phyloP scores from a whole-genome alignment of 2,888 invertebrate species.

The Busseola fusca region DNA sequence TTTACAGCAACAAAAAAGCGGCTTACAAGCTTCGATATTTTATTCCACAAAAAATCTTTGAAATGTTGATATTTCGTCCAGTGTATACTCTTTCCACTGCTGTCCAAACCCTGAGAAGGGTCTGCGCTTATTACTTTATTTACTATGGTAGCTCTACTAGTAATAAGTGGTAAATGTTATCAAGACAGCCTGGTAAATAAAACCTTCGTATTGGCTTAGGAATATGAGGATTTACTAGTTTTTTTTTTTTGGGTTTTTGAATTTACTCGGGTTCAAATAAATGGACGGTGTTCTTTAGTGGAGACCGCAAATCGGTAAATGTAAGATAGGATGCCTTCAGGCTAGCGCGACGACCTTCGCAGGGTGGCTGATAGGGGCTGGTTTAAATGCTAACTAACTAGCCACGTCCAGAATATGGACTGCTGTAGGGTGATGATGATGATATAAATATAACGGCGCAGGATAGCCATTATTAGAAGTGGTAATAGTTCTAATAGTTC shows the following conservation, averaged over 20 bases:
- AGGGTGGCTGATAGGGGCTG: no score
- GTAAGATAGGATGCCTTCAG: no score
- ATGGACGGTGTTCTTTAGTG: no score
- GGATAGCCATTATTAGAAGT: background rate
- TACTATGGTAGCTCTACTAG: conserved; percentile 47
- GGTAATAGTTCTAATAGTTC: background rate
- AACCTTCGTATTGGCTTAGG: conserved; percentile 30
- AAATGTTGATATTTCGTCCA: conserved; percentile 57
- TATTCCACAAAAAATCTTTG: conserved; percentile 45
- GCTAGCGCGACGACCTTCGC: no score
- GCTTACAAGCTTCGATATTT: conserved; percentile 30
- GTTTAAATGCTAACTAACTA: no score
- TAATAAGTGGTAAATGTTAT: conserved; percentile 59
- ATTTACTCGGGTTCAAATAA: background rate
- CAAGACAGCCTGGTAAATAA: conserved; percentile 47
- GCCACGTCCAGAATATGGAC: no score
- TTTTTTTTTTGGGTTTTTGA: background rate
- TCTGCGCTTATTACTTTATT: conserved; percentile 59
- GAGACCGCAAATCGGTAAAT: no score
- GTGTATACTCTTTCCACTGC: conserved; percentile 47
- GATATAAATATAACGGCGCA: background rate
- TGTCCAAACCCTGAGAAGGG: conserved; percentile 62
- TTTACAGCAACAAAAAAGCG: conserved; percentile 10
- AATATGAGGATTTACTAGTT: conserved; percentile 5
- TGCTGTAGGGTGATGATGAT: no score